These are phyloP conservation scores for Drosophila atripex DNA, from an alignment of 2,888 invertebrate species.

Conservation along the genomic window DNA sequence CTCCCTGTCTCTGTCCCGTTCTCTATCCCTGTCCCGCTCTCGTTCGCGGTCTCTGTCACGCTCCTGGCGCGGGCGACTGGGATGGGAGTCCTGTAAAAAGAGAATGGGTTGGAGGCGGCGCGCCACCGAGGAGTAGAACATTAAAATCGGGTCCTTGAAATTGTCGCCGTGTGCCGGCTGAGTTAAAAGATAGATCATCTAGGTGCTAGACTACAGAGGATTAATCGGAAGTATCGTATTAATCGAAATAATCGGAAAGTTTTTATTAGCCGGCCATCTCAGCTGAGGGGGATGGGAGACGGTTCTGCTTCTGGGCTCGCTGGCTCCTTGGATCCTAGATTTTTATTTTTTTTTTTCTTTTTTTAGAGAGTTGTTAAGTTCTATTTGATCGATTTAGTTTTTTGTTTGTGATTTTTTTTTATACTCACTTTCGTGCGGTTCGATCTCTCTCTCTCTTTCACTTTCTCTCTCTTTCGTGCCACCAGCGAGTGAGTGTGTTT, in stretches of 20 bases:
- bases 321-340: conserved; percentile 29
- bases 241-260: conserved; percentile 2
- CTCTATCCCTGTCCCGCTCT: conserved; percentile 19
- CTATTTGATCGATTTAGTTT: conserved; percentile 33
- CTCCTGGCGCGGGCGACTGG: conserved; percentile 33
- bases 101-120: not conserved
- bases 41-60: conserved; percentile 33
- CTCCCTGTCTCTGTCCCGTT: conserved; percentile 39
- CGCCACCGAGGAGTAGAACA: conserved; percentile 9
- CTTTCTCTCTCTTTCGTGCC: conserved; percentile 60
- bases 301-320: conserved; percentile 11
- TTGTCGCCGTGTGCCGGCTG: not conserved
- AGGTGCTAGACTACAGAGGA: conserved; percentile 12
- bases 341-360: conserved; percentile 6
- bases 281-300: not conserved
- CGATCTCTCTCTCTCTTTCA: conserved; percentile 22
- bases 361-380: conserved; percentile 38
- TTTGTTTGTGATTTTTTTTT: conserved; percentile 22
- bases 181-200: conserved; percentile 10
- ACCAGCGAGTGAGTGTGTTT: conserved; percentile 58
- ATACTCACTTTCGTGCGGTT: conserved; percentile 49
- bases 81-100: conserved; percentile 24
- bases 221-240: conserved; percentile 3
- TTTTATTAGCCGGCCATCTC: conserved; percentile 13
- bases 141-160: conserved; percentile 9